Conservation (phyloP, 2,888 invertebrate species). For the Hypselothyrea guttata region DNA sequence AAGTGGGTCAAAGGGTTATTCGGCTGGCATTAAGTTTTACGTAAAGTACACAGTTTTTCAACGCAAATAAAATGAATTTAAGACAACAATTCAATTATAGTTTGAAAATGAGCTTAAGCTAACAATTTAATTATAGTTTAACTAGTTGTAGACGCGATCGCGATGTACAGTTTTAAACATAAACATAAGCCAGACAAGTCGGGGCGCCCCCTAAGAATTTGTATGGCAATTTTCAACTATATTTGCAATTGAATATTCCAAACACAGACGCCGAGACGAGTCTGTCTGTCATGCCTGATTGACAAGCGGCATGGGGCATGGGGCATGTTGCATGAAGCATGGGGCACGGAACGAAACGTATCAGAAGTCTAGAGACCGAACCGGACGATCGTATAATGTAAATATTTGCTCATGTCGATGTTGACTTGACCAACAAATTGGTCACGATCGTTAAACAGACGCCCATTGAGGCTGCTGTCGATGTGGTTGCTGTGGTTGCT, state of each 20-base stretch:
- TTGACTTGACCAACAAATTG: conserved; percentile 73
- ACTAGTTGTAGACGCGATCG: too few relatives aligned
- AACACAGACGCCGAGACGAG: conserved; percentile 34
- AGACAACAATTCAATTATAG: conserved; percentile 66
- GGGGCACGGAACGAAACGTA: too few relatives aligned
- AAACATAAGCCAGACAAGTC: not conserved
- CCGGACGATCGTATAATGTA: conserved; percentile 46
- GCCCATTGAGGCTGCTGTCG: conserved; percentile 38
- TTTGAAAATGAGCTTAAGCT: conserved; percentile 47
- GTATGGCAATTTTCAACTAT: conserved; percentile 1
- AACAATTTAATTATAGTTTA: conserved; percentile 72
- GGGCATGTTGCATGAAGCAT: too few relatives aligned
- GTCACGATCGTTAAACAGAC: conserved; percentile 76
- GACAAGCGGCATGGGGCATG: conserved; percentile 25
- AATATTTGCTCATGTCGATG: conserved; percentile 65
- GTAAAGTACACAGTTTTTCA: conserved; percentile 4
- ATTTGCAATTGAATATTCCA: conserved; percentile 64
- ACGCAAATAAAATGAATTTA: conserved; percentile 47
- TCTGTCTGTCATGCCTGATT: conserved; percentile 27
- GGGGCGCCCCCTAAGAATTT: conserved; percentile 15
- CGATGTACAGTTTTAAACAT: too few relatives aligned
- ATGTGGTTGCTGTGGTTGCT: conserved; percentile 5
- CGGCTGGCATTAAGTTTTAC: not conserved
- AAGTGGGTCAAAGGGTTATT: conserved; percentile 58
- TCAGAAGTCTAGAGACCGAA: conserved; percentile 6